These are phyloP conservation scores for Drosophila mettleri DNA, from an alignment of 2,888 invertebrate species.

Conservation along the genomic window DNA sequence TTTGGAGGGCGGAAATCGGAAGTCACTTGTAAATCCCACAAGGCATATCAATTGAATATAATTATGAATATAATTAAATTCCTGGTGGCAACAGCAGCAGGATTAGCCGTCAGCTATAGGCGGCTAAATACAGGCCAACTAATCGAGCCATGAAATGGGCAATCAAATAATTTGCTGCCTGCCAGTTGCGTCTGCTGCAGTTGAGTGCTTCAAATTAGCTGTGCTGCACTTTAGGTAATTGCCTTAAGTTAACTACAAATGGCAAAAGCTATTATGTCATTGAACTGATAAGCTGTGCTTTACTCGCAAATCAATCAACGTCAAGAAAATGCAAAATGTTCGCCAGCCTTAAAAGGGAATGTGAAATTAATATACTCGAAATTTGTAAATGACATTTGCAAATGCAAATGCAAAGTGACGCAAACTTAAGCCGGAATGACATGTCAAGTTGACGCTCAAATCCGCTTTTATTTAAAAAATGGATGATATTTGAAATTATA, in stretches of 20 bases:
- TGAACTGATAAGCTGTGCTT: constrained; percentile 18
- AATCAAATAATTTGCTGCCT: constrained; percentile 41
- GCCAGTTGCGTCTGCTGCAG: neutral
- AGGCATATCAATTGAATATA: neutral
- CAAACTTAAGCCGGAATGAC: neutral
- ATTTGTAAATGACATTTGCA: constrained; percentile 14
- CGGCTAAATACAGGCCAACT: constrained; percentile 30
- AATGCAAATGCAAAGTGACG: constrained; percentile 21
- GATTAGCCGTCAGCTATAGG: constrained; percentile 12
- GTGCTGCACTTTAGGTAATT: constrained; percentile 24
- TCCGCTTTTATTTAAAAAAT: neutral
- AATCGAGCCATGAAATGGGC: constrained; percentile 63
- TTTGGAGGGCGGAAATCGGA: neutral
- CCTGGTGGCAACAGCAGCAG: constrained; percentile 41
- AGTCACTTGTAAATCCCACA: neutral
- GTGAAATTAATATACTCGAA: constrained; percentile 34
- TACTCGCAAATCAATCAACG: constrained; percentile 50
- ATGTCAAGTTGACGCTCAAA: neutral
- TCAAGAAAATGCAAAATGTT: constrained; percentile 29
- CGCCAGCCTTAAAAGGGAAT: constrained; percentile 7
- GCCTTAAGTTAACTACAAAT: constrained; percentile 8
- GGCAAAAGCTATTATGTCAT: constrained; percentile 15
- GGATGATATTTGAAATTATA: neutral
- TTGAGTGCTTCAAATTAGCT: constrained; percentile 23
- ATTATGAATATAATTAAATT: constrained; percentile 71